A percentile compares a stretch with the other conserved stretches of the same genome.
phyloP scores from a whole-genome alignment of 1,140 invertebrate species.

The Caenorhabditis remanei region DNA sequence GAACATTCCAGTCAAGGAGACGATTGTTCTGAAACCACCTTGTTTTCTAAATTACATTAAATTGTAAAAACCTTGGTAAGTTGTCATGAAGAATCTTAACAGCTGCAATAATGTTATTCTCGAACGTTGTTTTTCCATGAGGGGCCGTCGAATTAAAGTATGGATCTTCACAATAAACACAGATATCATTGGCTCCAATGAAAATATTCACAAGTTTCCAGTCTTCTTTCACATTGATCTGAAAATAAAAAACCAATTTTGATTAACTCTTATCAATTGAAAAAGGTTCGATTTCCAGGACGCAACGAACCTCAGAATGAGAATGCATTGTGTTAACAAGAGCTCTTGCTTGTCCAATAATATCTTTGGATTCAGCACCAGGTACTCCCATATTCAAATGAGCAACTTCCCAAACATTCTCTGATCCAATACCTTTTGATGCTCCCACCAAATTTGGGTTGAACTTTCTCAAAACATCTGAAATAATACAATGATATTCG shows the following conservation, averaged over 20 bases:
- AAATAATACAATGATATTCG: conserved; percentile 72
- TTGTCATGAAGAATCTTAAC: conserved; percentile 57
- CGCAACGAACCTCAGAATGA: conserved; percentile 66
- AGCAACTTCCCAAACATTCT: conserved; percentile 69
- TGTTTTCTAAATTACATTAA: conserved; percentile 77
- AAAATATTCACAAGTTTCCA: conserved; percentile 88
- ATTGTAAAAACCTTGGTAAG: not conserved
- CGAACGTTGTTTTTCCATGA: conserved; percentile 20
- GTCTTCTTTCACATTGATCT: conserved; percentile 78
- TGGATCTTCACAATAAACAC: conserved; percentile 82
- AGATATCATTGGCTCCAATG: conserved; percentile 88
- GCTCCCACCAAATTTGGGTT: conserved; percentile 78
- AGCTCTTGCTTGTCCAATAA: conserved; percentile 76
- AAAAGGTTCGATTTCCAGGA: too few species aligned
- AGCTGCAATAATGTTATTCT: conserved; percentile 34
- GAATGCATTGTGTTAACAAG: conserved; percentile 76
- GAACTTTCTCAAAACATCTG: conserved; percentile 78
- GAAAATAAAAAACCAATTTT: not conserved
- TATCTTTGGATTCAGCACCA: conserved; percentile 77
- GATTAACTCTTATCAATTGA: too few species aligned
- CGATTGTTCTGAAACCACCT: conserved; percentile 71
- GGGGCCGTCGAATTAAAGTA: not conserved
- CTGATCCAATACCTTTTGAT: conserved; percentile 73
- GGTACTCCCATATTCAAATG: conserved; percentile 77
- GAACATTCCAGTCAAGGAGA: conserved; percentile 67